A percentile compares a stretch with the other conserved stretches of the same genome.
Conservation (phyloP, 2,888 invertebrate species). For the Caenorhabditis parvicauda region DNA sequence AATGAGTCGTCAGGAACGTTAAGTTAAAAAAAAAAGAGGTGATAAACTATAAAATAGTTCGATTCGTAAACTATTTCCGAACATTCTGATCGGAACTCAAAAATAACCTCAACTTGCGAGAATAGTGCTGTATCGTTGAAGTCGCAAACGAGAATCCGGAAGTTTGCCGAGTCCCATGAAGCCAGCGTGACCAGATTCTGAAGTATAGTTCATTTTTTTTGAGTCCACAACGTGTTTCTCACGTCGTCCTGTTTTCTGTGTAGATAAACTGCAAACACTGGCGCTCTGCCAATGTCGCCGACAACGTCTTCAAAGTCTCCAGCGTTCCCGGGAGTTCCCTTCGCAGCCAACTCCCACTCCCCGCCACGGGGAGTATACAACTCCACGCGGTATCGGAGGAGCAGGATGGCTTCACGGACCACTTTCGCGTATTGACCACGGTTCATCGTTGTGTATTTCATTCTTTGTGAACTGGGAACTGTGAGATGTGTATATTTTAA, state of each 20-base stretch:
- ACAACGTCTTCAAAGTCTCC: constrained; percentile 50
- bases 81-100: background rate
- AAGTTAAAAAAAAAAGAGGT: too few relatives aligned
- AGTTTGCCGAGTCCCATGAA: constrained; percentile 42
- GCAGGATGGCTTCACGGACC: constrained; percentile 33
- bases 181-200: constrained; percentile 39
- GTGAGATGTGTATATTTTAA: too few relatives aligned
- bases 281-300: constrained; percentile 37
- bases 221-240: background rate
- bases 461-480: constrained; percentile 21
- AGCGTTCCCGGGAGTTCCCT: constrained; percentile 37
- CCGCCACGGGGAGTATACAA: constrained; percentile 34
- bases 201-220: constrained; percentile 2
- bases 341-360: constrained; percentile 36
- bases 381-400: constrained; percentile 42
- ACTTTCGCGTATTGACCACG: constrained; percentile 43
- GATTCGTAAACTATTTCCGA: too few relatives aligned
- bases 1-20: too few relatives aligned
- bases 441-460: constrained; percentile 39
- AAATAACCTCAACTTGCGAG: constrained; percentile 33
- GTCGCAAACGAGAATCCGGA: constrained; percentile 37
- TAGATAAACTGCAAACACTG: constrained; percentile 36
- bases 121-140: constrained; percentile 45
- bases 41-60: too few relatives aligned
- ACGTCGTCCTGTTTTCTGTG: constrained; percentile 33